These are phyloP conservation scores for Notiomystis cincta DNA, from an alignment of 2,113 vertebrate species.

Conservation along the genomic window DNA sequence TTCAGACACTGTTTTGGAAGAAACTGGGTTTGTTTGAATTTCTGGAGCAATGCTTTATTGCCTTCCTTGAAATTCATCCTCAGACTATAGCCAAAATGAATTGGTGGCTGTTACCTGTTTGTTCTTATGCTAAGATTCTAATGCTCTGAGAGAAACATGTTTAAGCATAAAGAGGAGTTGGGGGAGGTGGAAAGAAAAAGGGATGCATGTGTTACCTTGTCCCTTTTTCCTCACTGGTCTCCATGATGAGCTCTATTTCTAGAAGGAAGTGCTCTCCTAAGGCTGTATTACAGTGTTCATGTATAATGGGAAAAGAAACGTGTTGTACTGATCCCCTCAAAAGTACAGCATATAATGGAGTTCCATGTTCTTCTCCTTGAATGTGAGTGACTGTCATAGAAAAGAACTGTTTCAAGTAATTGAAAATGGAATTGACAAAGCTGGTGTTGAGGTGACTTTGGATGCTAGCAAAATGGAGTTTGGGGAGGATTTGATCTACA, in stretches of 20 bases:
- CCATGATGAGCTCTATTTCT: neutral
- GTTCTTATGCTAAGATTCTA: neutral
- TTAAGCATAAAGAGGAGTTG: neutral
- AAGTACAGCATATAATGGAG: neutral
- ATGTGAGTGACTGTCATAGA: accelerated
- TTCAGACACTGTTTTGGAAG: neutral
- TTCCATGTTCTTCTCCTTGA: neutral
- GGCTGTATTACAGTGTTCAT: neutral
- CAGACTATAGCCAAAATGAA: neutral
- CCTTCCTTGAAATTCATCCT: neutral
- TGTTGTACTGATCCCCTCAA: neutral
- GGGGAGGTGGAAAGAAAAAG: neutral
- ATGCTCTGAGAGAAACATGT: neutral
- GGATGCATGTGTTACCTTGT: neutral
- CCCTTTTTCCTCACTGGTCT: neutral
- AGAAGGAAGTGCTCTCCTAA: neutral
- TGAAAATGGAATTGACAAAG: neutral
- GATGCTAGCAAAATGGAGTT: neutral
- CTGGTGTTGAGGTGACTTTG: neutral
- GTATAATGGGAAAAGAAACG: neutral
- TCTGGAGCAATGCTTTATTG: neutral
- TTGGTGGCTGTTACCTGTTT: neutral
- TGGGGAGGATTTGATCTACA: neutral
- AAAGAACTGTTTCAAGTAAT: neutral
- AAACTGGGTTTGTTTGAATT: neutral